Base-by-base conservation (phyloP, 2,113 vertebrate genomes). In the Spizaetus ornatus region DNA sequence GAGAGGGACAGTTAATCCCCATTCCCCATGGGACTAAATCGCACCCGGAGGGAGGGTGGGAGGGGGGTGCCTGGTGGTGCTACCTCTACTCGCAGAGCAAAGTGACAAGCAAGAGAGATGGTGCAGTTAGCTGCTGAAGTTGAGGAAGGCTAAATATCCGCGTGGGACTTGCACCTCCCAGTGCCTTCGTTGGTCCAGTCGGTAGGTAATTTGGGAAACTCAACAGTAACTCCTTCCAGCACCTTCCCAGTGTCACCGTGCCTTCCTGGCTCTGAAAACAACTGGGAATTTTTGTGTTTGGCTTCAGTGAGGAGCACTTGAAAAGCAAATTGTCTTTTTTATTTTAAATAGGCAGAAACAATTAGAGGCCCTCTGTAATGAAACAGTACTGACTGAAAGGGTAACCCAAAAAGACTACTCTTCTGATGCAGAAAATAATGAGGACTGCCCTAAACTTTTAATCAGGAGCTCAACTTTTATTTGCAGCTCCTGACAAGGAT, bases 371-470 rank as follows among this genome's bases (percentile, higher is more conserved):
- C 15, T 85, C 84, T 0, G 0, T 79, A 77, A 66, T 12, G 53
- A 55, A 50, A 87, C 81, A 48, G 40, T 58, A 43, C 58, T 72
- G 74, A 62, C 79, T 85, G 71, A 47, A 89, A 73, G 21, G 16
- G 42, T 67, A 88, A 50, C 66, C 81, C 45, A 18, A 55, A 83
- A 55, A 43, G 61, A 45, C 67, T 47, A 31, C 50, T 95, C 62
- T 90, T 92, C 82, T 78, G 40, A 86, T 83, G 55, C 90, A 86
- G 92, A 50, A 94, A 88, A 92, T 96, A 94, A 93, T 82, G 85
- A 97, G 65, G 69, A 20, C 77, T 96, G 79, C 65, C 90, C 90
- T 93, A 90, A 96, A 91, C 89, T 93, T 97, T 84, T 96, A 92
- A 97, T 97, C 88, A 86, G 90, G 71, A 82, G 22, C 82, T 97